Evolutionary conservation across 2,888 invertebrate genomes (phyloP), one percentile per base, ranked within the genome.

Genomic region (Amblyjoppa proteus): DNA sequence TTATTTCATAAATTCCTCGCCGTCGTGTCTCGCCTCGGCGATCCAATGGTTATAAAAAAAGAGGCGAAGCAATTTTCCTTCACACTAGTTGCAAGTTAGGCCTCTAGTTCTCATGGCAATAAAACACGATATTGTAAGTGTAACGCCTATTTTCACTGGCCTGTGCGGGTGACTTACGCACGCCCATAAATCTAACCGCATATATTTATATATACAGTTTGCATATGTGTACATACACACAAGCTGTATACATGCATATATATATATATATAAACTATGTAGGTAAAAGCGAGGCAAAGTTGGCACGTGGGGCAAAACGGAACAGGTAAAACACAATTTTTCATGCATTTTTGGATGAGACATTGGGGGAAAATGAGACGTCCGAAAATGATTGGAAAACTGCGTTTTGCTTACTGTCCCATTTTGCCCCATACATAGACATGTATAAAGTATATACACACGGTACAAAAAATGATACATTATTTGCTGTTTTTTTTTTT

Each of bases 61-160:
- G 9, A n/a, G n/a, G n/a, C 68, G 66, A 66, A 66, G 20, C 51
- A 77, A 77, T 68, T 68, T 75, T 56, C 38, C 7, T 38, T 34
- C 25, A 25, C 49, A n/a, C 64, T 25, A 13, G 31, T 25, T 79
- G 61, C 61, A 41, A 45, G 34, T 45, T 6, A 51, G 41, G 11
- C 41, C 28, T 20, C 56, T 9, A 69, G 68, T 68, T 77, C 38
- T 77, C 77, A 56, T 68, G 77, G 49, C 77, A 69, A 56, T 69
- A 56, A 64, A 41, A 75, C n/a, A 45, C 31, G 49, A 61, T 58
- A 68, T 53, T 79, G 45, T 31, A 71, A 49, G 64, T 64, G 20
- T 38, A 70, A 51, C 25, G 64, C 16, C 28, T 13, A 41, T 58
- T n/a, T 38, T 41, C 45, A 45, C 16, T 31, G 58, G 7, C 13